Percentiles rank a stretch among this genome's conserved stretches.
phyloP scores from a whole-genome alignment of 2,888 invertebrate species.

The Auanema freiburgensis region DNA sequence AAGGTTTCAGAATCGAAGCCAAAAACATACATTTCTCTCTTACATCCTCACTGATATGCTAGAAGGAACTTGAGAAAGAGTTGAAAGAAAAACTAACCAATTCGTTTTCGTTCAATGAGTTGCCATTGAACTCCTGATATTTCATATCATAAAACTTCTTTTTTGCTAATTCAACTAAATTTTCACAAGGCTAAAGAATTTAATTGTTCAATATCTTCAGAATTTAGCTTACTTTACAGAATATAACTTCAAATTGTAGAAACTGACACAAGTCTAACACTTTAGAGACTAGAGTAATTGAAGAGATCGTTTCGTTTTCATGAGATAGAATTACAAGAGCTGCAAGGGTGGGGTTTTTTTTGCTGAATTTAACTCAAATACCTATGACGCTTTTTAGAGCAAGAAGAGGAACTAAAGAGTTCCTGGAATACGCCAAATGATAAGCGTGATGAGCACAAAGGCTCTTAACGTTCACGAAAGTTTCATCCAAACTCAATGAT shows the following conservation, averaged over 20 bases:
- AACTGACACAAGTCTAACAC: slow-evolving; percentile 40
- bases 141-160: neutral
- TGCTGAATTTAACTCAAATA: slow-evolving; percentile 13
- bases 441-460: slow-evolving; percentile 34
- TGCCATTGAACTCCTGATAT: neutral
- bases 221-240: slow-evolving; percentile 33
- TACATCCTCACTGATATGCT: slow-evolving; percentile 18
- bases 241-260: slow-evolving; percentile 50
- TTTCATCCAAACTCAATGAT: slow-evolving; percentile 12
- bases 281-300: slow-evolving; percentile 33
- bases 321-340: slow-evolving; percentile 34
- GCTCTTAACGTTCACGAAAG: slow-evolving; percentile 13
- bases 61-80: neutral
- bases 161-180: slow-evolving; percentile 25
- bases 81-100: neutral
- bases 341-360: slow-evolving; percentile 14
- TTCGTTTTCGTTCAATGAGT: neutral
- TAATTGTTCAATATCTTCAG: neutral
- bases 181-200: slow-evolving; percentile 48
- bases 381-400: slow-evolving; percentile 48
- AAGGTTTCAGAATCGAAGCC: slow-evolving; percentile 54
- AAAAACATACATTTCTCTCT: slow-evolving; percentile 21
- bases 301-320: slow-evolving; percentile 1
- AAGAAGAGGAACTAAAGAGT: slow-evolving; percentile 44
- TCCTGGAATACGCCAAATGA: slow-evolving; percentile 53